Conservation (phyloP, 1,140 invertebrate genomes). For the Drosophila gunungcola region DNA sequence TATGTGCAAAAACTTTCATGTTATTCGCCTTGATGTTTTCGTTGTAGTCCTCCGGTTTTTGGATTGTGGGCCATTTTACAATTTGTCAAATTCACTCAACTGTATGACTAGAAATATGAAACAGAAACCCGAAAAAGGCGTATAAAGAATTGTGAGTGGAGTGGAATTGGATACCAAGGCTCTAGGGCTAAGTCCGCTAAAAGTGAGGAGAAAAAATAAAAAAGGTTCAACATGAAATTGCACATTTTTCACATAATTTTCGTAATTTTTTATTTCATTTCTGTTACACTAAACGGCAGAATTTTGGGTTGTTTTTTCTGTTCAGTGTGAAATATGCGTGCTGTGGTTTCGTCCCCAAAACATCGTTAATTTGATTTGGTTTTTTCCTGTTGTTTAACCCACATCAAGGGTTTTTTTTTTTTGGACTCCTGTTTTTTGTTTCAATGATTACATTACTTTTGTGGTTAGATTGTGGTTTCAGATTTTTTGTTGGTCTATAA, state of each 20-base stretch:
- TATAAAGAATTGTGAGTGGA: conserved; percentile 26
- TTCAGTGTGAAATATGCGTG: conserved; percentile 62
- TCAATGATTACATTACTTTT: conserved; percentile 12
- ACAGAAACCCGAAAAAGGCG: conserved; percentile 27
- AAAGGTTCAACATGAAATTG: conserved; percentile 71
- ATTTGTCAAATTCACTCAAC: conserved; percentile 81
- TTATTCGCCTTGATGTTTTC: conserved; percentile 14
- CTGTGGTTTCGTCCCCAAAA: conserved; percentile 42
- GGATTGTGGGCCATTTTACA: conserved; percentile 61
- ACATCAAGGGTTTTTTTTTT: conserved; percentile 55
- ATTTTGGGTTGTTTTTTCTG: conserved; percentile 60
- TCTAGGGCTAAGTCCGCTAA: conserved; percentile 26
- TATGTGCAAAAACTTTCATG: conserved; percentile 27
- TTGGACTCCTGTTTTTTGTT: conserved; percentile 17
- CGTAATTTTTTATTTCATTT: conserved; percentile 34
- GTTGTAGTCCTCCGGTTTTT: conserved; percentile 14
- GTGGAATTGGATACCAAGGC: conserved; percentile 25
- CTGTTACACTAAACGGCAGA: conserved; percentile 50
- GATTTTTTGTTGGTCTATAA: conserved; percentile 12
- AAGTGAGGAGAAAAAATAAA: conserved; percentile 4
- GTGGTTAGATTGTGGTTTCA: neutral
- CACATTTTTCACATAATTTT: conserved; percentile 80
- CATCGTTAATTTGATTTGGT: conserved; percentile 37
- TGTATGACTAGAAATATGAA: conserved; percentile 65
- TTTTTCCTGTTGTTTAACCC: conserved; percentile 52